These are phyloP conservation scores for Pithys albifrons DNA, from an alignment of 2,113 vertebrate species.

Conservation along the genomic window DNA sequence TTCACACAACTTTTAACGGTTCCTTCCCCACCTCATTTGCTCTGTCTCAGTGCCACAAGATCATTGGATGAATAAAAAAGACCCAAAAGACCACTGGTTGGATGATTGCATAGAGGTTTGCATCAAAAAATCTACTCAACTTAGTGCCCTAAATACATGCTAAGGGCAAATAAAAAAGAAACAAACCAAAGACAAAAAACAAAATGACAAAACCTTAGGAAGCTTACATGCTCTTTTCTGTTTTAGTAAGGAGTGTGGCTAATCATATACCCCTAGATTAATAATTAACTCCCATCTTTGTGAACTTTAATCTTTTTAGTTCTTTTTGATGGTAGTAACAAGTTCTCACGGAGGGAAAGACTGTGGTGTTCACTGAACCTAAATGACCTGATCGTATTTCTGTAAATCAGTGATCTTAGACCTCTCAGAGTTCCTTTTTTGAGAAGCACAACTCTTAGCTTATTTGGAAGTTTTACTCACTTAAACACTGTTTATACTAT, in stretches of 20 bases:
- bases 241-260: neutral
- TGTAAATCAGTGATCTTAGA: neutral
- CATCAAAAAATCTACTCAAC: neutral
- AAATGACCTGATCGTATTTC: neutral
- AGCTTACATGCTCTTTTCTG: rapidly evolving
- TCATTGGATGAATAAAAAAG: neutral
- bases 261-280: neutral
- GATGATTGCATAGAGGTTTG: neutral
- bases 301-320: neutral
- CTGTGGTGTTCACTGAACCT: neutral
- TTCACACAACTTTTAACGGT: neutral
- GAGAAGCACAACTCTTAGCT: neutral
- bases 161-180: neutral
- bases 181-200: too few species aligned
- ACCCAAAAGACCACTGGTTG: too few species aligned
- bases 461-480: neutral
- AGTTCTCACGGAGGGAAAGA: neutral
- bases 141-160: neutral
- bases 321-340: neutral
- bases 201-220: neutral
- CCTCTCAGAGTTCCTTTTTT: neutral
- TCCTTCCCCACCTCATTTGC: neutral
- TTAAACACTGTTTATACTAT: neutral
- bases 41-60: neutral
- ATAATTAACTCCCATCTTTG: neutral